Evolutionary conservation across 2,888 invertebrate species (phyloP).

Genomic region (Tipula confusa): DNA sequence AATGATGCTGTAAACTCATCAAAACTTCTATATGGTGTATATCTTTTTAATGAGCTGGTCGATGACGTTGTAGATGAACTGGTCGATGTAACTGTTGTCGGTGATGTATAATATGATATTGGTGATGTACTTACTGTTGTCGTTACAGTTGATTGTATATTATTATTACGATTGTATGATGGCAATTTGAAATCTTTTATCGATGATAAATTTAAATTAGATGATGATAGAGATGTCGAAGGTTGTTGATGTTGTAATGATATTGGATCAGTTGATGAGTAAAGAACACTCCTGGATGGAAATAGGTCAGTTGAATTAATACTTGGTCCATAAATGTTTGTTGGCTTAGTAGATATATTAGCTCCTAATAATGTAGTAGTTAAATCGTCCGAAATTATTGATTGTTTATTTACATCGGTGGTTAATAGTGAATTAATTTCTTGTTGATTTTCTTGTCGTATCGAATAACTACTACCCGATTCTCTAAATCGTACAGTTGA

Average conservation of each 20-base stretch:
- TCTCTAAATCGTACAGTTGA: constrained; percentile 47
- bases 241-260: constrained; percentile 30
- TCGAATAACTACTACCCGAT: constrained; percentile 46
- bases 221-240: background rate
- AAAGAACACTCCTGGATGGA: constrained; percentile 36
- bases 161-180: background rate
- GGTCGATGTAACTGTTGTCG: constrained; percentile 46
- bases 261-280: constrained; percentile 32
- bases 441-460: constrained; percentile 34
- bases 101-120: constrained; percentile 44
- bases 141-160: constrained; percentile 30
- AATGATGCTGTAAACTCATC: constrained; percentile 31
- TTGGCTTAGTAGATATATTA: constrained; percentile 45
- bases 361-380: constrained; percentile 36
- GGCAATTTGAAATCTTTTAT: constrained; percentile 21
- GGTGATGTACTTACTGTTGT: constrained; percentile 36
- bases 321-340: constrained; percentile 40
- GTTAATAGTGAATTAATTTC: constrained; percentile 31
- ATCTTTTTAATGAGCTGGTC: constrained; percentile 39
- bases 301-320: constrained; percentile 33
- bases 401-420: constrained; percentile 34
- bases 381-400: constrained; percentile 27
- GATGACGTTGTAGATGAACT: constrained; percentile 43
- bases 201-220: constrained; percentile 30
- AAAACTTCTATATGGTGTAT: constrained; percentile 36